Conservation (phyloP, 2,797 vertebrate species). For the Anabacerthia variegaticeps region DNA sequence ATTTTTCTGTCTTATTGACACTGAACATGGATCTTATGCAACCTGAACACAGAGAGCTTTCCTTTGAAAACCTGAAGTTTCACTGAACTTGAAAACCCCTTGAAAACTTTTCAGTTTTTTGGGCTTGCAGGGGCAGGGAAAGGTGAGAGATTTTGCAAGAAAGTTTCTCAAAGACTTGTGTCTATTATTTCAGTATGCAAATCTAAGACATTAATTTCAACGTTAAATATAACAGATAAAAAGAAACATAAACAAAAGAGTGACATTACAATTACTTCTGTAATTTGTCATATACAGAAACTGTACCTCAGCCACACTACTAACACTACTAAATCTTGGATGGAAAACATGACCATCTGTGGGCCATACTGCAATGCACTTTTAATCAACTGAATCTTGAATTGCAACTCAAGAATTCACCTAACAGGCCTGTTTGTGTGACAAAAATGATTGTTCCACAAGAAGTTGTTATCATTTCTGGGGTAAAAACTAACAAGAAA, state of each 20-base stretch:
- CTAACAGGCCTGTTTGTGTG: background rate
- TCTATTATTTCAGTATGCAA: background rate
- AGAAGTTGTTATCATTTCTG: background rate
- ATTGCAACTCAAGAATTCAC: background rate
- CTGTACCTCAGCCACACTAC: background rate
- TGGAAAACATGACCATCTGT: background rate
- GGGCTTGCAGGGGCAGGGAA: fast-evolving
- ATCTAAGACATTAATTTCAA: background rate
- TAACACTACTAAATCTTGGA: background rate
- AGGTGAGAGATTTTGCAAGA: background rate
- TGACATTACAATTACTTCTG: background rate
- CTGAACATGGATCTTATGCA: background rate
- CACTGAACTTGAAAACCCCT: background rate
- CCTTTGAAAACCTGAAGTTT: background rate
- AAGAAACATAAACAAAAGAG: background rate
- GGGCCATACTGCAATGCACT: background rate
- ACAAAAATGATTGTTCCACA: background rate
- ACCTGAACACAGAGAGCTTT: background rate
- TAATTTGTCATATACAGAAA: background rate
- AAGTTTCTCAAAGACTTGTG: background rate
- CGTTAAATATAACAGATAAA: background rate
- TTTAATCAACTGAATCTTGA: background rate
- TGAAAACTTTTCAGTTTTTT: background rate
- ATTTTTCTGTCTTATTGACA: background rate
- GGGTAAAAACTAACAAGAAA: background rate